Evolutionary conservation across 2,113 vertebrate species (phyloP).

Genomic region (Notiomystis cincta): DNA sequence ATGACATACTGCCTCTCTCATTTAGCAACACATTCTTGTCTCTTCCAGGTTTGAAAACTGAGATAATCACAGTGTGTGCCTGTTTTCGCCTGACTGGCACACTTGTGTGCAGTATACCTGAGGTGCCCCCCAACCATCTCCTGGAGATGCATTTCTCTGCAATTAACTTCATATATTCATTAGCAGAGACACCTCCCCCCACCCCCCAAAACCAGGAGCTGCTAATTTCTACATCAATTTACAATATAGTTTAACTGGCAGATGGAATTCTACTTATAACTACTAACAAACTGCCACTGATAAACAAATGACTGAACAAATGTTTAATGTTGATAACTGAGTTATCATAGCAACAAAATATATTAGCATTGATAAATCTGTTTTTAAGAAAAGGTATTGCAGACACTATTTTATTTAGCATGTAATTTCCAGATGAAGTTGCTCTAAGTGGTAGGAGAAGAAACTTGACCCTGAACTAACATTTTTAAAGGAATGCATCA

Average conservation of each 20-base stretch:
- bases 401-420: neutral
- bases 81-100: slow-evolving; percentile 66
- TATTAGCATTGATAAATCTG: slow-evolving; percentile 49
- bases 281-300: slow-evolving; percentile 75
- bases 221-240: slow-evolving; percentile 68
- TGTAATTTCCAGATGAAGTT: slow-evolving; percentile 28
- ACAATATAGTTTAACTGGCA: slow-evolving; percentile 69
- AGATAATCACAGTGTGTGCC: slow-evolving; percentile 72
- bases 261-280: slow-evolving; percentile 79
- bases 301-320: slow-evolving; percentile 77
- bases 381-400: slow-evolving; percentile 15
- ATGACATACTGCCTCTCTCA: slow-evolving; percentile 72
- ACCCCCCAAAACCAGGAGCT: slow-evolving; percentile 14
- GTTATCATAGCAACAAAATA: slow-evolving; percentile 51
- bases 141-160: slow-evolving; percentile 46
- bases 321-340: slow-evolving; percentile 70
- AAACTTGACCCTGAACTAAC: neutral
- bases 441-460: neutral
- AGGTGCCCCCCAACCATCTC: neutral
- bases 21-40: slow-evolving; percentile 72
- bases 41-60: slow-evolving; percentile 75
- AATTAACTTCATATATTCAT: slow-evolving; percentile 64
- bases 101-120: slow-evolving; percentile 63
- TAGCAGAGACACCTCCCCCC: slow-evolving; percentile 24
- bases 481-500: neutral